Evolutionary conservation across 92 coral and sea anemone genomes (phyloP), one percentile per base, ranked within the genome.

Genomic region (Diadumene lineata): DNA sequence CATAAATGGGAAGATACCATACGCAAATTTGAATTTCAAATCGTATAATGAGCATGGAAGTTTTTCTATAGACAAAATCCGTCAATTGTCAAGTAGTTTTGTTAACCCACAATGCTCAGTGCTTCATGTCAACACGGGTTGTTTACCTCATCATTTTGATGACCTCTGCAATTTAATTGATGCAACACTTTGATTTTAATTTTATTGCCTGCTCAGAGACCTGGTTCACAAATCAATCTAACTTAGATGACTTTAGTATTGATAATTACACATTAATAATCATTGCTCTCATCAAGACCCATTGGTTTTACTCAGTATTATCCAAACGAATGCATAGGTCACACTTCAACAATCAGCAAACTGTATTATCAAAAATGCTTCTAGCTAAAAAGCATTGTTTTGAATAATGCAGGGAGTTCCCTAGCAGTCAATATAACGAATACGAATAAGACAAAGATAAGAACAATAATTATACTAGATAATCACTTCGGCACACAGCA

Each of bases 141-240:
- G 75, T 56, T 61, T 81, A 34, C 72, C 60, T 65, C 6, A 81
- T 73, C 79, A 81, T 55, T 73, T 66, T 43, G 68, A 46, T 31
- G 74, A 81, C 19, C 65, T 81, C 18, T 58, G 70, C 38, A 30
- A 64, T 64, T 50, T 81, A 33, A 31, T 81, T 22, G 80, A 81
- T 43, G 13, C 74, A 66, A 23, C n/a, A 2, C n/a, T 73, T 74
- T 74, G 9, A 57, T 29, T 58, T 81, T 32, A 69, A 81, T 74
- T 80, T 71, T 44, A 66, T 63, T 23, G 84, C 79, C 32, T 80
- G 84, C 72, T 80, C 79, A 24, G 84, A 80, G 61, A 80, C 79
- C 43, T 80, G 76, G 69, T 43, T 70, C 24, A 34, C 69, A 8
- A 43, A 53, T 23, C 79, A 43, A 61, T 43, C 56, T 28, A 66